These are phyloP conservation scores for Spheniscus mendiculus DNA, from an alignment of 2,113 vertebrate species.

Conservation along the genomic window DNA sequence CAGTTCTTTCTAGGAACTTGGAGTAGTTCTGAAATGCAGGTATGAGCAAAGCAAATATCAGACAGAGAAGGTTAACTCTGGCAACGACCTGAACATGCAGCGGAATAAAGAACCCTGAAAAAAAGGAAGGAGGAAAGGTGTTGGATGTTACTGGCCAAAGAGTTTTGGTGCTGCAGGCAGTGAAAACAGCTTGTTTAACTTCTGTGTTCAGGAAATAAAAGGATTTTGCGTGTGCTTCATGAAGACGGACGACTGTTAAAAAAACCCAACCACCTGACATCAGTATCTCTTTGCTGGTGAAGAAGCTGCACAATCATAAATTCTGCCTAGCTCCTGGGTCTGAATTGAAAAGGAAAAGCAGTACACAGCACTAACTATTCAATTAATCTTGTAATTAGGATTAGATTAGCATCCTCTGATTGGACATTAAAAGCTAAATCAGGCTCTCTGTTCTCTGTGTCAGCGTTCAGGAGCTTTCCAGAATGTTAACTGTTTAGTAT, in stretches of 20 bases:
- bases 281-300: background rate
- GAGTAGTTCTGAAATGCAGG: background rate
- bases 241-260: background rate
- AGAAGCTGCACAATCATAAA: background rate
- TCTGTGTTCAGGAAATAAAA: background rate
- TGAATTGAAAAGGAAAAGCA: constrained; percentile 10
- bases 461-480: background rate
- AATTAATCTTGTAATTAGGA: background rate
- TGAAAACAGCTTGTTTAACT: background rate
- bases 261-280: background rate
- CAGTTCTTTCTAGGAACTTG: background rate
- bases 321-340: background rate
- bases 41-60: background rate
- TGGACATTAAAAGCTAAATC: background rate
- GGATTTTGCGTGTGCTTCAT: background rate
- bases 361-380: constrained; percentile 10
- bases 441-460: background rate
- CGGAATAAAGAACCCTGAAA: background rate
- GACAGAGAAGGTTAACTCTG: background rate
- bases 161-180: background rate
- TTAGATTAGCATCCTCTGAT: constrained; percentile 9
- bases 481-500: background rate
- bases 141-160: background rate
- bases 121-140: background rate
- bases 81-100: background rate